Base-by-base conservation (phyloP, 2,113 vertebrate genomes). In the Rhodinocichla rosea region DNA sequence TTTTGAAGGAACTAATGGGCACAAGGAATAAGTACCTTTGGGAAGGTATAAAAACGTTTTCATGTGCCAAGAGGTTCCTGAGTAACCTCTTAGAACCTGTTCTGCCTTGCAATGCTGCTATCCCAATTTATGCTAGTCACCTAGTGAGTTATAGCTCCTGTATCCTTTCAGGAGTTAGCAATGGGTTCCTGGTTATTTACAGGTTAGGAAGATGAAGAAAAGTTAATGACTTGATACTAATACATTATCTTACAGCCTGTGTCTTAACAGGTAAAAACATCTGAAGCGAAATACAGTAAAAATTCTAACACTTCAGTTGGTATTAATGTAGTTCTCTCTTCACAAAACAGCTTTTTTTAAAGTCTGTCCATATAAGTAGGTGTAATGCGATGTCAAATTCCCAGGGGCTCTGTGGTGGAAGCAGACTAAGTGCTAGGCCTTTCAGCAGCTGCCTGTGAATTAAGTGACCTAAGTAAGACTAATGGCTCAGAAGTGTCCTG, bases 21-120 rank as follows among this genome's bases (percentile, higher is more conserved):
- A 78, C 64, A 60, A 45, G 20, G 39, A 67, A 5, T 56, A 76
- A 42, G 9, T 55, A 30, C 10, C 13, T 77, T 59, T 81, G 73
- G 28, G 68, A 56, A 59, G 9, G 28, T 68, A 1, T 30, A 44
- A 22, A 44, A 49, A 26, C 0, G 0, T 53, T 21, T 35, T n/a
- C 52, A 2, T n/a, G 39, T 63, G 32, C 74, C 49, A 42, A 28
- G 64, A 68, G 23, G 18, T 87, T 71, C 39, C 2, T 59, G 22
- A 81, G 23, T 28, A 56, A 39, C 20, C 44, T 76, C 14, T 27
- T n/a, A 77, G n/a, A 42, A 39, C 27, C 42, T 79, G 32, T 35
- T 86, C 26, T 20, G 16, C 8, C 11, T 13, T 88, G 62, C 59
- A 64, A 3, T 2, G 0, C 24, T n/a, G 11, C 45, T 44, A 20